Conservation (phyloP, 2,888 invertebrate species). For the Metellina segmentata region DNA sequence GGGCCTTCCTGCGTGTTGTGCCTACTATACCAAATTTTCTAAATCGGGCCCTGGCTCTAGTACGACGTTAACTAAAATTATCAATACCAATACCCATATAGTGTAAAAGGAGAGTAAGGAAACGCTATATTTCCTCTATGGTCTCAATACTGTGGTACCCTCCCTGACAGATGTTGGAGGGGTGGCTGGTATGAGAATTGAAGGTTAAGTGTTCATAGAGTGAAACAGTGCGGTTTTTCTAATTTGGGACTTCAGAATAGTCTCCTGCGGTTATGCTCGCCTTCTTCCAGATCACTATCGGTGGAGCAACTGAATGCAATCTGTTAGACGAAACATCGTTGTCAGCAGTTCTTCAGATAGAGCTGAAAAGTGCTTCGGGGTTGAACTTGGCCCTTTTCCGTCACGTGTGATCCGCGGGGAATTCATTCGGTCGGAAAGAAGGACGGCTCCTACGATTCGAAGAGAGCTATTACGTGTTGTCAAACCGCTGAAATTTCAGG, state of each 20-base stretch:
- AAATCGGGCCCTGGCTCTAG: too few species aligned
- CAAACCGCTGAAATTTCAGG: slow-evolving; percentile 21
- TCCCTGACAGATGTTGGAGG: too few species aligned
- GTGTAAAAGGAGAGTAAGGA: too few species aligned
- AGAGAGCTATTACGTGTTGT: slow-evolving; percentile 17
- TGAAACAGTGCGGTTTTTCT: neutral
- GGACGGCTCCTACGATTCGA: too few species aligned
- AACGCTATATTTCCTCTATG: too few species aligned
- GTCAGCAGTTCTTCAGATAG: neutral
- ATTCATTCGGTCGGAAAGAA: too few species aligned
- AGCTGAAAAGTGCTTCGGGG: neutral
- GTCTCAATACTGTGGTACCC: too few species aligned
- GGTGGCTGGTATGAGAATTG: too few species aligned
- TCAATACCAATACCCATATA: too few species aligned
- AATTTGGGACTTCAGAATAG: neutral
- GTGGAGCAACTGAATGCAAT: slow-evolving; percentile 9
- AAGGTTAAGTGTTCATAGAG: neutral
- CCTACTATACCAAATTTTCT: too few species aligned
- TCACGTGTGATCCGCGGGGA: neutral
- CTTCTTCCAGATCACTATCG: slow-evolving; percentile 5
- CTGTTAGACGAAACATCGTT: slow-evolving; percentile 24
- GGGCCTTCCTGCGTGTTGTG: too few species aligned
- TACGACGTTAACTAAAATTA: too few species aligned
- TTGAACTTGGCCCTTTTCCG: slow-evolving; percentile 42
- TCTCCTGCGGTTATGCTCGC: neutral